Base-by-base conservation (phyloP, 1,140 invertebrate genomes). In the Drosophila littoralis region DNA sequence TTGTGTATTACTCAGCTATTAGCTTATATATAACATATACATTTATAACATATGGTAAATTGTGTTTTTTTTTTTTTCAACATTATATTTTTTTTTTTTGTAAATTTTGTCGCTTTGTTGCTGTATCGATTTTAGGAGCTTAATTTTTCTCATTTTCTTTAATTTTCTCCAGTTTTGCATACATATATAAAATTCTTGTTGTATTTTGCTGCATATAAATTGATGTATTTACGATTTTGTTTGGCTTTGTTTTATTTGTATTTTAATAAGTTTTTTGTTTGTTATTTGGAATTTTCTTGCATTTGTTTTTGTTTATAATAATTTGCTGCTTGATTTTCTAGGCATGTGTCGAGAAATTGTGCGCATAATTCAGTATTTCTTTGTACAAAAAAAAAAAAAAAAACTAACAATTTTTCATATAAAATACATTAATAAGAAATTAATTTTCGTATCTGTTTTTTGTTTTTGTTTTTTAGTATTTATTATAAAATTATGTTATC, bases 1-100 rank as follows among this genome's bases (percentile, higher is more conserved):
- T 78, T 72, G 43, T 76, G 40, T 75, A 71, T 68, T 71, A 45
- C 78, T 86, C 75, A 68, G 63, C 82, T 75, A 75, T 80, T 69
- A 54, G 76, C 81, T 79, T 79, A 85, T 50, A 78, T 86, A 86
- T 80, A 77, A 84, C 77, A 84, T 80, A 86, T 85, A 81, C 75
- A 85, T 81, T 82, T 79, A 79, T 82, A 76, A 77, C 59, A 72
- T 66, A 86, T 88, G 75, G 77, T 83, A 83, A 67, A 71, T 17
- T 81, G 22, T 28, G 22, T 79, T 70, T 67, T 42, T 68, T 76
- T 66, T 46, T 58, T 48, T 71, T 65, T 71, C 71, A 73, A 74
- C 42, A 74, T 70, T 75, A 65, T 68, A 57, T 58, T 65, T 40
- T 6, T 51, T 81, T 81, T 77, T 77, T 38, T 36, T 76, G 13